Evolutionary conservation across 2,797 vertebrate species (phyloP).

Genomic region (Gallinago solitaria): DNA sequence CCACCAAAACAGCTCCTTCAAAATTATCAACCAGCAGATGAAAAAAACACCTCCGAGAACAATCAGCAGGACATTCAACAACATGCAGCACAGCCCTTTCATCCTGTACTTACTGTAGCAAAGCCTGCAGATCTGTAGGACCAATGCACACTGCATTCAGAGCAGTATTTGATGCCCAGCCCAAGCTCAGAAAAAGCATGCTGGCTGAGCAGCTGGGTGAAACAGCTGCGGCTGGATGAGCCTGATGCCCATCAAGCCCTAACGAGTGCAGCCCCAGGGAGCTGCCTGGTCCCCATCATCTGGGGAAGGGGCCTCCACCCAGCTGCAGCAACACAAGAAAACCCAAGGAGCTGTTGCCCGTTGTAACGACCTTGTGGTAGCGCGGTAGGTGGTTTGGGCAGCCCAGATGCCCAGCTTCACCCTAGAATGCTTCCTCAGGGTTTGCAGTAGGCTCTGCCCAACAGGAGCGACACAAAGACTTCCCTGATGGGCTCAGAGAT

Average conservation of each 20-base stretch:
- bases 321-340: neutral
- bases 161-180: accelerated
- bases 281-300: neutral
- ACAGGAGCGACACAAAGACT: neutral
- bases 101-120: neutral
- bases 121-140: accelerated
- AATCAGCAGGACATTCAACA: neutral
- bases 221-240: neutral
- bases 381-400: accelerated
- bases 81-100: accelerated
- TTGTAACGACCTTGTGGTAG: neutral
- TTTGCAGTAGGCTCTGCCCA: neutral
- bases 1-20: neutral
- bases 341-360: neutral
- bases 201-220: accelerated
- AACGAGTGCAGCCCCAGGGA: neutral
- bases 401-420: too few species aligned
- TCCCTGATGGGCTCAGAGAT: too few species aligned
- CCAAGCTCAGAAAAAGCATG: accelerated
- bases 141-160: accelerated
- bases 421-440: accelerated
- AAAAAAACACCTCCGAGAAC: too few species aligned
- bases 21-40: neutral
- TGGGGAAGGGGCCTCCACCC: neutral
- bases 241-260: neutral